A percentile compares a stretch with the other conserved stretches of the same genome.
Evolutionary conservation across 2,888 invertebrate genomes (phyloP).

Genomic region (Auanema freiburgensis): DNA sequence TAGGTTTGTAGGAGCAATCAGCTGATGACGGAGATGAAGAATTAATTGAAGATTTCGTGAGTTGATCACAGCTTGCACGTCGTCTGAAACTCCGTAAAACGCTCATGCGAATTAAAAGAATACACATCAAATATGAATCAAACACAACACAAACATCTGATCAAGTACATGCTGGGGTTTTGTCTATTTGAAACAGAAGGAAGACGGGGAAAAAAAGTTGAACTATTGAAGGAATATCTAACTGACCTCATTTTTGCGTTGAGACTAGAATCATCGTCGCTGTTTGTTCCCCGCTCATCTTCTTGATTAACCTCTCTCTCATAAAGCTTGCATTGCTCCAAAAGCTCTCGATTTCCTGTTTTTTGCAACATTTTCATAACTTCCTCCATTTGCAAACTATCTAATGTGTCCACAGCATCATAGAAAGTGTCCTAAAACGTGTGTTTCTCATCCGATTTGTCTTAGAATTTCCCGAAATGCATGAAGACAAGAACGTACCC

Average conservation of each 20-base stretch:
- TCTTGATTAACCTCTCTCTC: conserved; percentile 62
- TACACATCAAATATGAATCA: too few species aligned
- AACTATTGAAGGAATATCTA: too few species aligned
- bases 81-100: too few species aligned
- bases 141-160: too few species aligned
- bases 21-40: too few species aligned
- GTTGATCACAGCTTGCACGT: too few species aligned
- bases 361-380: conserved; percentile 41
- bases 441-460: background rate
- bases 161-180: too few species aligned
- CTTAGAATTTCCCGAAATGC: background rate
- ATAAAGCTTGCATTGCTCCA: conserved; percentile 60
- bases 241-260: conserved; percentile 45
- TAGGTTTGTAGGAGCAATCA: too few species aligned
- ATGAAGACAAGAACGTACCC: conserved; percentile 31
- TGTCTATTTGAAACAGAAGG: too few species aligned
- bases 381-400: conserved; percentile 75
- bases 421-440: conserved; percentile 86
- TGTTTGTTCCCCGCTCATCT: conserved; percentile 42
- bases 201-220: too few species aligned
- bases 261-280: conserved; percentile 44
- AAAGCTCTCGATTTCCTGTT: conserved; percentile 27
- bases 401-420: conserved; percentile 91
- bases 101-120: too few species aligned
- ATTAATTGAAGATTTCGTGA: too few species aligned